Conservation (phyloP, 2,888 invertebrate genomes). For the Sminthurides aquaticus region DNA sequence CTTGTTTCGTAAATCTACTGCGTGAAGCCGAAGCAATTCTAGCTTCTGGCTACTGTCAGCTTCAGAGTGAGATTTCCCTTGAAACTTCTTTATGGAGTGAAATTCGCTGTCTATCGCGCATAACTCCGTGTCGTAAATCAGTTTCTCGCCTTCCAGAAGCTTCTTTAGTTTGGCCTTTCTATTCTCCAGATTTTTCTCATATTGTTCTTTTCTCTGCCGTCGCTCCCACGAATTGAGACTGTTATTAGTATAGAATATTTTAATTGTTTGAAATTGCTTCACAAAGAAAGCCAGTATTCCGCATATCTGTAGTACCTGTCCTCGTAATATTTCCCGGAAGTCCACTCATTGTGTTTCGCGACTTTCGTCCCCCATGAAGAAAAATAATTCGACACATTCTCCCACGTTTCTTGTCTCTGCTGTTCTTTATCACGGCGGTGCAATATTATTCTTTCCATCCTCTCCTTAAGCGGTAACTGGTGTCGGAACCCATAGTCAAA, state of each 20-base stretch:
- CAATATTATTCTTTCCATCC: slow-evolving; percentile 17
- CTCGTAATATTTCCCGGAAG: slow-evolving; percentile 17
- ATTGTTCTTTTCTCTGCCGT: neutral
- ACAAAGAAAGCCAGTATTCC: neutral
- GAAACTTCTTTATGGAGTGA: slow-evolving; percentile 6
- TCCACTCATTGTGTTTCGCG: slow-evolving; percentile 18
- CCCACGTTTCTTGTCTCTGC: slow-evolving; percentile 17
- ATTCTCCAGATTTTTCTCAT: neutral
- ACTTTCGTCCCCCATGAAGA: slow-evolving; percentile 5
- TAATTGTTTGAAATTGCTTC: neutral
- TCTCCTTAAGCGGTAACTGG: slow-evolving; percentile 15
- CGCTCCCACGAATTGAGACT: neutral
- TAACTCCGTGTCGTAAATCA: slow-evolving; percentile 9
- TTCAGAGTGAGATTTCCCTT: neutral
- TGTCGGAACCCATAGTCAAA: neutral
- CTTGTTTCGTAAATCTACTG: slow-evolving; percentile 5
- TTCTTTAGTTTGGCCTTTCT: slow-evolving; percentile 14
- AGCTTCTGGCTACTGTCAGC: slow-evolving; percentile 8
- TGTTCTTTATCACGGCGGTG: slow-evolving; percentile 16
- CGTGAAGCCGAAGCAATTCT: slow-evolving; percentile 11
- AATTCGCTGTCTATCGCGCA: slow-evolving; percentile 16
- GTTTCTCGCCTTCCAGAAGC: slow-evolving; percentile 11
- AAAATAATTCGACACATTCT: slow-evolving; percentile 19
- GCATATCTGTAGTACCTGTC: slow-evolving; percentile 12
- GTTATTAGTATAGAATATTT: neutral